Evolutionary conservation across 2,888 invertebrate species (phyloP), one percentile per base, ranked within the genome.

Genomic region (Dynastes tityus): DNA sequence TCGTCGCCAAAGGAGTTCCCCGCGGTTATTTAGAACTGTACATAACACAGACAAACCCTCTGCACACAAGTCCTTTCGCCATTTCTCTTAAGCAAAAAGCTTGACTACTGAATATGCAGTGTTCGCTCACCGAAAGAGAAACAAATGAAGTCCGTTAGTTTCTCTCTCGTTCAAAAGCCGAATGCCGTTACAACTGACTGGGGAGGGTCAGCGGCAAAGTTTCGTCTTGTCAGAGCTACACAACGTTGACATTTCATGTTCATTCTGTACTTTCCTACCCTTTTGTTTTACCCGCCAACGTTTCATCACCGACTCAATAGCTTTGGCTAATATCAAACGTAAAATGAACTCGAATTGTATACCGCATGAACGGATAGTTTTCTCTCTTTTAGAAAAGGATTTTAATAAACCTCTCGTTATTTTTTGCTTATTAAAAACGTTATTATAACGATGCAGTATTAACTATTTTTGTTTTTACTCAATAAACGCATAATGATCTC

Each of bases 51-150:
- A 11, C 45, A 58, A 16, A 22, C 22, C 16, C 55, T 53, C 16
- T 22, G 16, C 22, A 22, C 8, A 58, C 55, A 58, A 22, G 65
- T 22, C 65, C 65, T 40, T 67, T 4, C 45, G 16, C 16, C 40
- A 67, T 67, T 45, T 67, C 45, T 22, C 40, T 45, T 45, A 40
- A 67, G 45, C 40, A 45, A 67, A 65, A 40, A 67, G 40, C 22
- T 9, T 9, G 40, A 45, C 65, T 22, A 67, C 45, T 67, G 9
- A 22, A 45, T 45, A 67, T 67, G 22, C 40, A 16, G 37, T 40
- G 63, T 29, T 63, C 63, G 29, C 32, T 63, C 63, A 29, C 63
- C 32, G 63, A 32, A 11, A 27, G 63, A 63, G 11, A 29, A 45
- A 8, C 11, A 27, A 63, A 9, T n/a, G 16, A 67, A 67, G 65